These are phyloP conservation scores for Caenorhabditis sp. DNA, from an alignment of 2,888 invertebrate genomes.

Conservation along the genomic window DNA sequence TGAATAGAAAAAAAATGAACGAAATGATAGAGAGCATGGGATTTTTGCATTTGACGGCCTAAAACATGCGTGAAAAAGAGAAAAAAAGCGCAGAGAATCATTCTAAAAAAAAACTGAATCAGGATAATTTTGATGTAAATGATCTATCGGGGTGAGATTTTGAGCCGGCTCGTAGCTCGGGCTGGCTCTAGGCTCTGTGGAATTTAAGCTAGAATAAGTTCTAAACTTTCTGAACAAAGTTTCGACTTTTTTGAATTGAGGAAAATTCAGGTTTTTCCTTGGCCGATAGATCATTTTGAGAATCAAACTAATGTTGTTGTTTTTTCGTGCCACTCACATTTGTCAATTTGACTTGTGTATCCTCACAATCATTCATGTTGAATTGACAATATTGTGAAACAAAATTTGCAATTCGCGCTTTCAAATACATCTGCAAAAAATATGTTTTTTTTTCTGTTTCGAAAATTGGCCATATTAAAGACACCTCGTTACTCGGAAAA, in stretches of 20 bases:
- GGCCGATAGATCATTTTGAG: no score
- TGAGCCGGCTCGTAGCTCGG: no score
- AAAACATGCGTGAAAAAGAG: background rate
- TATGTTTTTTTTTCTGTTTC: no score
- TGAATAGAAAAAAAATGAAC: conserved; percentile 3
- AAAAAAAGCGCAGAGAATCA: conserved; percentile 2
- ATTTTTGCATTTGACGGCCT: background rate
- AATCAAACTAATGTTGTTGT: background rate
- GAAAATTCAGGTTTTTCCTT: no score
- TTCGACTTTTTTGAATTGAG: no score
- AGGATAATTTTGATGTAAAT: background rate
- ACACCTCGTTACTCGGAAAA: no score
- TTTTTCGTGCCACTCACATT: conserved; percentile 44
- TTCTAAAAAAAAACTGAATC: background rate
- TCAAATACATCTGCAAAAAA: conserved; percentile 62
- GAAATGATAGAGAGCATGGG: conserved; percentile 30
- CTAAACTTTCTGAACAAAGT: no score
- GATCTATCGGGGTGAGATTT: background rate
- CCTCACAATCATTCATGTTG: conserved; percentile 64
- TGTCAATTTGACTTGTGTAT: conserved; percentile 48
- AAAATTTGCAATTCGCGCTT: conserved; percentile 62
- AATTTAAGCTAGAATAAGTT: no score
- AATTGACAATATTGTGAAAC: conserved; percentile 65
- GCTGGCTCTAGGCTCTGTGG: no score
- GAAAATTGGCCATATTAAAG: no score